Evolutionary conservation across 2,113 vertebrate species (phyloP), one percentile per base, ranked within the genome.

Genomic region (Mionectes macconnelli): DNA sequence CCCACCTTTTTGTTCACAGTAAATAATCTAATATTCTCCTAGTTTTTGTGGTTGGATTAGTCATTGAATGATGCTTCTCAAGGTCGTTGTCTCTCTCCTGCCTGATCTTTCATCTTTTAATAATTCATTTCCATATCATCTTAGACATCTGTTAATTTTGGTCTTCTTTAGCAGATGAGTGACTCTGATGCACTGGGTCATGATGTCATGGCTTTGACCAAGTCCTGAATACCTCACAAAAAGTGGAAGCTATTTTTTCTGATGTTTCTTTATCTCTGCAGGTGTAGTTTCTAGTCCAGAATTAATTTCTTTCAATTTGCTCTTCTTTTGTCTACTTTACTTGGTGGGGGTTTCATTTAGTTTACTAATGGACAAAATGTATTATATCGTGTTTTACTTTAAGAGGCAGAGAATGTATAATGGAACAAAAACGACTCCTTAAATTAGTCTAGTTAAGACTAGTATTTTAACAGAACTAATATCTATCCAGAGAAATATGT

Each of bases 231-330:
- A 40, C 4, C 12, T 75, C 40, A 56, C 10, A 62, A 49, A 66
- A 82, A 18, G 16, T 0, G 0, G 16, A 79, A 52, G 7, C 1
- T 28, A 6, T n/a, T 19, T 70, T 47, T 64, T 66, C 30, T 28
- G 18, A 16, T 19, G 1, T 42, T 31, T 47, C 12, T 42, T 84
- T 84, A 70, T 49, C 23, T 90, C 35, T 85, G 30, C 11, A 52
- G 21, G n/a, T 49, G 2, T 39, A 57, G 18, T 62, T 70, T 62
- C 19, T 66, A 20, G 10, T 53, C 10, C 31, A 72, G 6, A 19
- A 20, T 21, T 33, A 57, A 35, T 67, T 78, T 66, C 2, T 85
- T 66, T 49, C 16, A 10, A 30, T 83, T 70, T 86, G 12, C 4
- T 55, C 6, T 86, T 44, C 12, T 83, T 93, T 86, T 74, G 19